These are phyloP conservation scores for Struthio camelus DNA, from an alignment of 2,113 vertebrate species.

Conservation along the genomic window DNA sequence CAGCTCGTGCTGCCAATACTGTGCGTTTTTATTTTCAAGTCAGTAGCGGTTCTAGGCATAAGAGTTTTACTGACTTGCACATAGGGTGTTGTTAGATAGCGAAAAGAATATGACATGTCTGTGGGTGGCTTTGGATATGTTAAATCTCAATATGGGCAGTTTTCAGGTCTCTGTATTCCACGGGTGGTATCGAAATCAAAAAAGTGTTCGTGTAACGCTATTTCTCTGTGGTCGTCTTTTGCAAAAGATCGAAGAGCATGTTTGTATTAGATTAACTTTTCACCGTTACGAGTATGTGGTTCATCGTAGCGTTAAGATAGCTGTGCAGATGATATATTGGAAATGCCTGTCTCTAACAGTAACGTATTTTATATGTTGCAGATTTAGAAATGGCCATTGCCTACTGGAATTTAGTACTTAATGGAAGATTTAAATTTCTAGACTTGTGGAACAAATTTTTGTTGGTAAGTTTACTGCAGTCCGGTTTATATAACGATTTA, in stretches of 20 bases:
- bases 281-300: background rate
- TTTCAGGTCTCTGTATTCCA: background rate
- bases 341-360: slow-evolving; percentile 54
- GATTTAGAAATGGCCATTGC: slow-evolving; percentile 93
- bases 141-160: background rate
- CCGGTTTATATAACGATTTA: no score
- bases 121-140: background rate
- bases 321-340: slow-evolving; percentile 37
- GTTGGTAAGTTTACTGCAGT: slow-evolving; percentile 89
- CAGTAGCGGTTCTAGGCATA: background rate
- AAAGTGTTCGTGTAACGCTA: background rate
- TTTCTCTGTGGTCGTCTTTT: background rate
- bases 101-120: background rate
- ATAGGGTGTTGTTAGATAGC: background rate
- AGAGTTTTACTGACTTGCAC: background rate
- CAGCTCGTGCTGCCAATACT: background rate
- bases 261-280: background rate
- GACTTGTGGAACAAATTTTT: slow-evolving; percentile 93
- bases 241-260: background rate
- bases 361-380: slow-evolving; percentile 79
- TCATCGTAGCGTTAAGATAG: background rate
- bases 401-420: slow-evolving; percentile 92
- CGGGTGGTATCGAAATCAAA: background rate
- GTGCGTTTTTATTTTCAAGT: background rate
- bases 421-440: slow-evolving; percentile 92